These are phyloP conservation scores for Hemicordylus capensis DNA, from an alignment of 2,113 vertebrate species.

Conservation along the genomic window DNA sequence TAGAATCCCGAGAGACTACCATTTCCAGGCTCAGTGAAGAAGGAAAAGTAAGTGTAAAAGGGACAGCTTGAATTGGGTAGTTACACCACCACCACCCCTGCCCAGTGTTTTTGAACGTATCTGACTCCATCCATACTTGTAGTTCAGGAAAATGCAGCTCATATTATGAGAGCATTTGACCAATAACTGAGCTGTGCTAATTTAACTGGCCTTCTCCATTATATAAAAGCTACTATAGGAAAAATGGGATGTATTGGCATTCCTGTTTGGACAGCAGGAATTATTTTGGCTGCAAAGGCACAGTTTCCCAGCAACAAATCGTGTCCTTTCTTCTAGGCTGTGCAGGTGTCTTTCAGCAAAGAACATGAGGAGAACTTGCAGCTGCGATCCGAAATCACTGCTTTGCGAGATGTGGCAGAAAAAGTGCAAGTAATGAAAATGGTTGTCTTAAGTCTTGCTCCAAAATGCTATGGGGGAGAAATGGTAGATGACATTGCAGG, in stretches of 20 bases:
- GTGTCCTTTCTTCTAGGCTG: slow-evolving; percentile 54
- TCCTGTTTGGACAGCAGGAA: neutral
- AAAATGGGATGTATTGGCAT: neutral
- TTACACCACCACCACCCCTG: too few relatives aligned
- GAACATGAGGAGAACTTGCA: slow-evolving; percentile 69
- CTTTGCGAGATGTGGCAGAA: slow-evolving; percentile 68
- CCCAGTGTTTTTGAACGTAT: slow-evolving; percentile 8
- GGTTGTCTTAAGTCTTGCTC: neutral
- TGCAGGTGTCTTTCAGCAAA: slow-evolving; percentile 65
- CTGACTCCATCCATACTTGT: neutral
- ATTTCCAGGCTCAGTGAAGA: slow-evolving; percentile 74
- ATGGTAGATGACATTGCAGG: too few relatives aligned
- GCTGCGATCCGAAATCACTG: slow-evolving; percentile 60
- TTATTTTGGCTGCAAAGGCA: neutral
- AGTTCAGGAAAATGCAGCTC: neutral
- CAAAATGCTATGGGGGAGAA: neutral
- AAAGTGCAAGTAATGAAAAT: slow-evolving; percentile 70
- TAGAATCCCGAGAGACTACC: slow-evolving; percentile 74
- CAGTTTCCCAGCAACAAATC: neutral
- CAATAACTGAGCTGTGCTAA: neutral
- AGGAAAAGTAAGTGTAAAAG: slow-evolving; percentile 72
- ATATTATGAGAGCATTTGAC: neutral
- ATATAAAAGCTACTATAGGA: neutral
- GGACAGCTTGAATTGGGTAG: neutral
- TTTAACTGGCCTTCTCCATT: neutral